Evolutionary conservation across 2,113 vertebrate genomes (phyloP), one percentile per base, ranked within the genome.

Genomic region (Isurus oxyrinchus): DNA sequence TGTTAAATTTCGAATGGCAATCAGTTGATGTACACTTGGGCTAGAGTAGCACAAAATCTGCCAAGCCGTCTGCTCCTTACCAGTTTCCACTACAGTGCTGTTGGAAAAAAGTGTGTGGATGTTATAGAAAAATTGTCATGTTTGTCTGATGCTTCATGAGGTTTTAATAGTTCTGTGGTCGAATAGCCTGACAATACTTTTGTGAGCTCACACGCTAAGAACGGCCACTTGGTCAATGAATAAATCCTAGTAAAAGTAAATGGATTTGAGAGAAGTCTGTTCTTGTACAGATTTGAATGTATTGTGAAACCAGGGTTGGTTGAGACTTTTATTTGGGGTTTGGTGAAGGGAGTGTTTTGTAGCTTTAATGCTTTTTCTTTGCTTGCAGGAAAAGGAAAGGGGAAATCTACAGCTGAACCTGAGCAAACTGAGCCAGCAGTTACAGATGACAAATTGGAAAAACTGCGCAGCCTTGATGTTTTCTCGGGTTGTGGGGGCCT

Each of bases 401-500:
- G 11, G 98, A 98, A 40, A 96, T 97, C 0, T 96, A 96, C 0
- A 55, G 91, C 23, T 57, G 96, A 11, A 97, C 76, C 63, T 0
- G 99, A 99, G 96, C 96, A 96, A 0, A 98, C 96, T 0, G 98
- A 98, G 13, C 97, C 96, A 0, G 98, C 98, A 88, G 14, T 96
- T 0, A 96, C 97, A 0, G 96, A 97, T 0, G 96, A 97, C 2
- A 98, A 97, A 57, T 96, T 97, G 5, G 97, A 98, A 0, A 99
- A 99, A 81, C 98, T 99, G 55, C 98, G 98, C 0, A 99, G 98
- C 0, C 96, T 99, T 97, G 99, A 99, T 0, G 99, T 99, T 35
- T 99, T 99, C 97, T 99, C 99, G 0, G 99, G 99, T 97, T 99
- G 99, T 0, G 99, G 99, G 5, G 99, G 99, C 0, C 96, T 99